These are phyloP conservation scores for Branchinecta lindahli DNA, from an alignment of 1,140 invertebrate genomes.

Conservation along the genomic window DNA sequence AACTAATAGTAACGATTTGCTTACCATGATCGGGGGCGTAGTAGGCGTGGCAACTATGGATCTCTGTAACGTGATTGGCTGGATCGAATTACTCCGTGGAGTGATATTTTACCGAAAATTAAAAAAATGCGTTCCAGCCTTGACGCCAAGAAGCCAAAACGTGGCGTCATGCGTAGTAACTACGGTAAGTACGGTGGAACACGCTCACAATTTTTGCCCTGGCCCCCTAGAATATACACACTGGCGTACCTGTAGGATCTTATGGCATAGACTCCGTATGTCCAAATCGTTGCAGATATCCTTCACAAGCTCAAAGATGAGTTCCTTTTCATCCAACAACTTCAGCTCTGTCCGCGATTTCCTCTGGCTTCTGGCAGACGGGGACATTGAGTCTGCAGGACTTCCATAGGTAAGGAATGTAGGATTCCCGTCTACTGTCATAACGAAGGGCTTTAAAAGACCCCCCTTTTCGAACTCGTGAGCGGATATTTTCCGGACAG, in stretches of 20 bases:
- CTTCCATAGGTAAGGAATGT: conserved; percentile 52
- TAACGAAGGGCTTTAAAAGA: conserved; percentile 74
- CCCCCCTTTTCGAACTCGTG: conserved; percentile 87
- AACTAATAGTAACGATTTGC: no score
- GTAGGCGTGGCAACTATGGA: no score
- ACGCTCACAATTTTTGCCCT: no score
- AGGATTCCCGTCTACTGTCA: conserved; percentile 72
- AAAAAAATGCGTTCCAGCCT: no score
- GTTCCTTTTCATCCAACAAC: conserved; percentile 77
- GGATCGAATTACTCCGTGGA: no score
- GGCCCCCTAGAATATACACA: no score
- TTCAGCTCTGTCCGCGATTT: conserved; percentile 63
- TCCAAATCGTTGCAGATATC: conserved; percentile 93
- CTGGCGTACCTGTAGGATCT: conserved; percentile 56
- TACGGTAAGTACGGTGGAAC: no score
- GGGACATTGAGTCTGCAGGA: conserved; percentile 22
- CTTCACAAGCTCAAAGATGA: conserved; percentile 90
- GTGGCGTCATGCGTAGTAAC: no score
- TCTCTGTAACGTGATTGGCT: no score
- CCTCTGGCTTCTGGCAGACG: conserved; percentile 41
- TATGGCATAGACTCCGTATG: conserved; percentile 78
- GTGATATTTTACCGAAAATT: no score
- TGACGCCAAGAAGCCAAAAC: no score
- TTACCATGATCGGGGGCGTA: no score
- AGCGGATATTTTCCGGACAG: conserved; percentile 85